Evolutionary conservation across 1,140 invertebrate genomes (phyloP), one percentile per base, ranked within the genome.

Genomic region (Cotesia chilonis): DNA sequence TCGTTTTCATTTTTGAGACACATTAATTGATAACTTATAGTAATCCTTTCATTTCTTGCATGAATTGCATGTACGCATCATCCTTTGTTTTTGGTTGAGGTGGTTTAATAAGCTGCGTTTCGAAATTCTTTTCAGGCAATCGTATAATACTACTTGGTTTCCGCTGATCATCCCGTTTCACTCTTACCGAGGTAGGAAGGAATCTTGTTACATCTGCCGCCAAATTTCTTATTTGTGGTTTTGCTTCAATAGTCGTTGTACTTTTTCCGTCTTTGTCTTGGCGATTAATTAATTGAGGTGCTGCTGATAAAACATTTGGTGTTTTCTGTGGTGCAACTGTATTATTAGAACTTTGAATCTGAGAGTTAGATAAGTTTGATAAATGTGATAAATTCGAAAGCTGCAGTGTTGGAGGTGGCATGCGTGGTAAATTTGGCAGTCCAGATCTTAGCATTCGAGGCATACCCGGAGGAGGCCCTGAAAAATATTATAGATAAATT

Each of bases 1-100:
- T 47, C 10, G 6, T 10, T 47, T 47, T 47, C 41, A 47, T 47
- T 47, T 47, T 9, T 47, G 10, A 47, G 10, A 6, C 6, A 9
- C 10, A 47, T 47, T 47, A 10, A n/a, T 36, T n/a, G 12, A n/a
- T 35, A 59, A 61, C 63, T 84, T 82, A 98, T 80, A 98, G 89
- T 35, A 98, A 87, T 54, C 93, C 95, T 86, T 98, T 92, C 96
- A 99, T 98, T 89, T 99, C 97, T 85, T 94, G 93, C 96, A 99
- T 98, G 84, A 99, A 99, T 82, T 97, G 95, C 87, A 96, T 93
- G 81, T 99, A 99, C 47, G 97, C 97, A 83, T 99, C 97, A 82
- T 99, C 97, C 84, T 99, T 99, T 51, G 94, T 98, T 52, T 89
- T 88, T 2, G 84, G 76, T 69, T 88, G 87, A 7, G 73, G 54